Evolutionary conservation across 2,888 invertebrate genomes (phyloP), one percentile per base, ranked within the genome.

Genomic region (Archips crataeganus): DNA sequence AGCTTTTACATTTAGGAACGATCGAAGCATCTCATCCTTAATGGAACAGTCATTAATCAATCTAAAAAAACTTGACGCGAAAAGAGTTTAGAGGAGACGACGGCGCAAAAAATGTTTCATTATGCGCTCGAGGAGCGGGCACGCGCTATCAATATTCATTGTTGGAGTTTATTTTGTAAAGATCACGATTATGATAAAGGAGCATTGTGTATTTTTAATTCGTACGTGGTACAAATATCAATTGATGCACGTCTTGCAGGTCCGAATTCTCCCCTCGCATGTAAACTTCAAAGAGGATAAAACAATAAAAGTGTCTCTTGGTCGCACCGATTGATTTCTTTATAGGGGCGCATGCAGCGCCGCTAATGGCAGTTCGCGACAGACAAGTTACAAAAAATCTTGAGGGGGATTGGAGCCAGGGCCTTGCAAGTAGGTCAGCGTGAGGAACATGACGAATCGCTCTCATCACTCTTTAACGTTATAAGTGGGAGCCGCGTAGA

Each of bases 371-470:
- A 84, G 81, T 83, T 79, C 80, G 80, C 76, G 77, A 81, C 77
- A 80, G 81, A 81, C 80, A 81, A 83, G 84, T 83, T 76, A 80
- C 79, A 82, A 85, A 88, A 78, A 86, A 86, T 84, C 80, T 76
- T 80, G 81, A 64, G 51, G 54, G 49, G 72, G 60, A 74, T 71
- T 70, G 59, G 76, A 77, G 75, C 78, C 75, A 79, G 74, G 79
- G 84, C 84, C 86, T 82, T 81, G 75, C 84, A 90, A 90, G 86
- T 90, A 87, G 90, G 90, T 90, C 90, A 90, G 83, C 85, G 85
- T 86, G 85, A 82, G 82, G 85, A 88, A 87, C 90, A 91, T 92
- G 92, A 92, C 87, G 87, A 90, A 92, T 91, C 88, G 83, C 87
- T 85, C 82, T 85, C 90, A 91, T 92, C 91, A 87, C 85, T 91